Evolutionary conservation across 2,888 invertebrate genomes (phyloP), one percentile per base, ranked within the genome.

Genomic region (Torymus texanus): DNA sequence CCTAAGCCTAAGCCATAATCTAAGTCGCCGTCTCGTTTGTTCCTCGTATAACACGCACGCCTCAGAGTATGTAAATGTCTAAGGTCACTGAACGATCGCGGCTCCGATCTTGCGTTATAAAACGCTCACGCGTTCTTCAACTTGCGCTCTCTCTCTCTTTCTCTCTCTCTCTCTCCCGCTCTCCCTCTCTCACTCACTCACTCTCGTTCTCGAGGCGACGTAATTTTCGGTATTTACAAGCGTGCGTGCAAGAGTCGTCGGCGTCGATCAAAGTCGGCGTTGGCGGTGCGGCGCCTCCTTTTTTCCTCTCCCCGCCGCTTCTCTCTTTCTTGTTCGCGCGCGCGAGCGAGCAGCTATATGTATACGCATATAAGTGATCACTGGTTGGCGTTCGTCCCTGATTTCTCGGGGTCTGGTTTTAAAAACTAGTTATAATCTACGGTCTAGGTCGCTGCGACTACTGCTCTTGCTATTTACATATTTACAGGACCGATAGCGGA

Each of bases 331-430:
- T 50, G 24, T 58, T 55, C 13, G 8, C 11, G 14, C 16, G 41
- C 29, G 16, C 29, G 21, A 55, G 16, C 29, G 21, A 55, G 29
- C 14, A 51, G 55, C 67, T 76, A 5, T 41, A 41, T 76, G 75
- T 41, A 41, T 76, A 78, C 79, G 61, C 66, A 56, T 77, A 73
- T 79, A 81, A 68, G 8, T 1, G 79, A 81, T 84, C 84, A 84
- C 85, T 85, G 84, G 84, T 83, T 74, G 72, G 71, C 68, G 78
- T 85, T 84, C 83, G 84, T 84, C 84, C 83, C 81, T 82, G 76
- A 78, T 81, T 79, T 81, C 65, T 24, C 73, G 77, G 41, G 67
- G 58, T 76, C 68, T 79, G 74, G 77, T 77, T 77, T 79, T 55
- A 77, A 77, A 79, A 81, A 77, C 77, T 79, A 77, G 77, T 75